Percentiles rank a stretch among this genome's conserved stretches.
These are phyloP conservation scores for Drosophila meridiana DNA, from an alignment of 2,888 invertebrate species.

Conservation along the genomic window DNA sequence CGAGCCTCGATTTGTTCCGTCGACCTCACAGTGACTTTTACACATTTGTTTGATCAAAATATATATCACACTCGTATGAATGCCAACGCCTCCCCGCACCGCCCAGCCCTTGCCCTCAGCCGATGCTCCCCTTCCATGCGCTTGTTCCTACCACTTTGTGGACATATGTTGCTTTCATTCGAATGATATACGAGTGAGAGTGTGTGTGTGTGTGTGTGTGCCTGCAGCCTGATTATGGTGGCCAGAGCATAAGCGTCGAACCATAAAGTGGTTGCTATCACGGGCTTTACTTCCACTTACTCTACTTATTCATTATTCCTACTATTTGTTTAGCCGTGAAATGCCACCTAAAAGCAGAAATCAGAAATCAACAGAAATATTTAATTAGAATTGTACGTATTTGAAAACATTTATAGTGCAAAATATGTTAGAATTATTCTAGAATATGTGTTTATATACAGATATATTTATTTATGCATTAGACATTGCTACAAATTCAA, in stretches of 20 bases:
- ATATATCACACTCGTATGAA: constrained; percentile 52
- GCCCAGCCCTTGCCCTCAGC: neutral
- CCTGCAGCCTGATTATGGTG: constrained; percentile 49
- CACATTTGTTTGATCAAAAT: constrained; percentile 60
- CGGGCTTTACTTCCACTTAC: constrained; percentile 12
- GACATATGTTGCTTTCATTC: constrained; percentile 77
- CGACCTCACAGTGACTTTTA: constrained; percentile 58
- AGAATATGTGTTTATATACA: neutral
- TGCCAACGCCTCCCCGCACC: constrained; percentile 12
- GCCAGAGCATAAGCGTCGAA: constrained; percentile 34
- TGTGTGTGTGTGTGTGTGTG: constrained; percentile 5
- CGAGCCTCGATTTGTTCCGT: constrained; percentile 73
- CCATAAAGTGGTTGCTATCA: constrained; percentile 52
- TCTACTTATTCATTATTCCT: constrained; percentile 21
- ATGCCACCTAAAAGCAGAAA: neutral
- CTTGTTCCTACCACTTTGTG: constrained; percentile 73
- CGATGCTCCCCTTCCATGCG: neutral
- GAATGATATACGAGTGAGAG: constrained; percentile 48
- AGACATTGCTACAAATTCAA: neutral
- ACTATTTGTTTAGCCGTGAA: constrained; percentile 16
- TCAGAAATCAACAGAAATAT: constrained; percentile 6
- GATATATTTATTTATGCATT: neutral
- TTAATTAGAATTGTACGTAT: neutral
- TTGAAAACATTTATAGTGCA: neutral
- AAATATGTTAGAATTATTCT: neutral